Evolutionary conservation across 1,140 invertebrate genomes (phyloP).

Genomic region (Phthorimaea operculella): DNA sequence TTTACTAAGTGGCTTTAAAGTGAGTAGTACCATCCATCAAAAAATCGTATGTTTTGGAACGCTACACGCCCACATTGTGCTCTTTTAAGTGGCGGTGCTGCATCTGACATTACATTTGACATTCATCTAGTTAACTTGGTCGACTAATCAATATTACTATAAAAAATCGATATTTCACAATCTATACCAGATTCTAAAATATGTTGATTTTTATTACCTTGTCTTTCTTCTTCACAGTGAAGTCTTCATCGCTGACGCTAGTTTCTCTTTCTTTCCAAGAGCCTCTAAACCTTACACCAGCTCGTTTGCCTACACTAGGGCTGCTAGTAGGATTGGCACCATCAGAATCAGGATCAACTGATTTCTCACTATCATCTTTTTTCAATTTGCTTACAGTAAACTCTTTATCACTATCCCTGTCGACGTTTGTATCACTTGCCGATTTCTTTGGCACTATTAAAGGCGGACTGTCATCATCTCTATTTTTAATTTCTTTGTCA

Average conservation of each 20-base stretch:
- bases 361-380: slow-evolving; percentile 51
- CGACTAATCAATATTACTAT: no score
- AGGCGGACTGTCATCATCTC: slow-evolving; percentile 1
- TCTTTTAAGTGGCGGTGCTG: no score
- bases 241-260: slow-evolving; percentile 44
- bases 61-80: no score
- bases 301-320: slow-evolving; percentile 36
- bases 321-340: slow-evolving; percentile 38
- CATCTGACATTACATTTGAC: no score
- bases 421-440: slow-evolving; percentile 13
- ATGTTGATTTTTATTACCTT: no score
- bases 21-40: no score
- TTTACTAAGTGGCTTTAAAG: no score
- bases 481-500: slow-evolving; percentile 15
- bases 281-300: slow-evolving; percentile 52
- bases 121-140: no score
- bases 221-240: slow-evolving; percentile 41
- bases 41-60: no score
- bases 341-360: slow-evolving; percentile 45
- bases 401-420: slow-evolving; percentile 17
- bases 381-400: slow-evolving; percentile 28
- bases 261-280: slow-evolving; percentile 45
- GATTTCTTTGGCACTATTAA: slow-evolving; percentile 7
- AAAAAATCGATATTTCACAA: no score
- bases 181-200: no score